These are phyloP conservation scores for Globia sparganii DNA, from an alignment of 2,888 invertebrate genomes.

Conservation along the genomic window DNA sequence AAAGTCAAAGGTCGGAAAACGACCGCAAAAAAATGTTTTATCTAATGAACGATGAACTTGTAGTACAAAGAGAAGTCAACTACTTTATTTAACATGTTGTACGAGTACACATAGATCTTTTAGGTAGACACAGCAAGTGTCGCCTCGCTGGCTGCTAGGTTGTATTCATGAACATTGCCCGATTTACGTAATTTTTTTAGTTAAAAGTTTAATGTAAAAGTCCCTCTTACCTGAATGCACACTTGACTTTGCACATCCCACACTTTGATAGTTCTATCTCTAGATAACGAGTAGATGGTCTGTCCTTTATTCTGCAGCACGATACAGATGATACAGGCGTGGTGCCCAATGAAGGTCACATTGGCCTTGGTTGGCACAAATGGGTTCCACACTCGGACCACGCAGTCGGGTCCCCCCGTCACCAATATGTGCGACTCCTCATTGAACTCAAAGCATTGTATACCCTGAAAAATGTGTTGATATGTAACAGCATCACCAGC, in stretches of 20 bases:
- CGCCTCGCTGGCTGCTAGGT: background rate
- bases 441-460: slow-evolving; percentile 91
- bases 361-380: slow-evolving; percentile 93
- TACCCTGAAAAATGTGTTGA: slow-evolving; percentile 83
- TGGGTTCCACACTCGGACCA: slow-evolving; percentile 94
- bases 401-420: slow-evolving; percentile 94
- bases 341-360: slow-evolving; percentile 92
- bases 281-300: slow-evolving; percentile 93
- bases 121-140: background rate
- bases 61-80: background rate
- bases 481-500: background rate
- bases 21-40: background rate
- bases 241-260: slow-evolving; percentile 93
- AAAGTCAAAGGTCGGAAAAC: background rate
- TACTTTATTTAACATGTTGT: background rate
- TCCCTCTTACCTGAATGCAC: slow-evolving; percentile 91
- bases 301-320: slow-evolving; percentile 92
- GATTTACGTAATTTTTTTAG: background rate
- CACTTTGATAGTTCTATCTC: slow-evolving; percentile 93
- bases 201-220: background rate
- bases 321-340: slow-evolving; percentile 92
- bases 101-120: background rate
- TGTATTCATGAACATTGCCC: no score
- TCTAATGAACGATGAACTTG: background rate
- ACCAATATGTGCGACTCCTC: slow-evolving; percentile 91